phyloP scores from a whole-genome alignment of 1,140 invertebrate genomes.

The Metaphire vulgaris region DNA sequence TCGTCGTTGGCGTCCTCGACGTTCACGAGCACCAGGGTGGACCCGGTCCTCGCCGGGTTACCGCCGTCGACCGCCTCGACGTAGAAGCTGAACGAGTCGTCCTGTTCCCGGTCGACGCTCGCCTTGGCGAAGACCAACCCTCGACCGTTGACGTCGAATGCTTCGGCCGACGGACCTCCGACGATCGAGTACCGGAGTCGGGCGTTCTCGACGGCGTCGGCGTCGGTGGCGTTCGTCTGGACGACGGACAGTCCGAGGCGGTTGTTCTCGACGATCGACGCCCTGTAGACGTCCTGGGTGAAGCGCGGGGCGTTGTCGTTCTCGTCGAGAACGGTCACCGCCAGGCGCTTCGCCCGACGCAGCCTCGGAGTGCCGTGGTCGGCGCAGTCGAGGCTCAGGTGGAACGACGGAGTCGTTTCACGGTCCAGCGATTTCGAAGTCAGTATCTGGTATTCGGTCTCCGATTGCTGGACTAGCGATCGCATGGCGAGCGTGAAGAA shows the following conservation, averaged over 20 bases:
- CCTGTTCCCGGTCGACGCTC: constrained; percentile 74
- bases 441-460: constrained; percentile 33
- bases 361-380: constrained; percentile 35
- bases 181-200: constrained; percentile 68
- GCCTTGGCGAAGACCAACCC: constrained; percentile 77
- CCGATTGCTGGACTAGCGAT: constrained; percentile 21
- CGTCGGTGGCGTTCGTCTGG: constrained; percentile 66
- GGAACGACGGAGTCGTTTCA: constrained; percentile 31
- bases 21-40: constrained; percentile 14
- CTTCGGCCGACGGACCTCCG: constrained; percentile 52
- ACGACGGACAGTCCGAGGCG: constrained; percentile 65
- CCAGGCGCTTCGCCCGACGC: constrained; percentile 30
- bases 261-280: constrained; percentile 34
- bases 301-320: constrained; percentile 39
- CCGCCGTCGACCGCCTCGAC: constrained; percentile 23
- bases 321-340: constrained; percentile 36
- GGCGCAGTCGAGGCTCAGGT: constrained; percentile 29
- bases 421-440: constrained; percentile 35
- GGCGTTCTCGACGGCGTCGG: constrained; percentile 71
- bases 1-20: constrained; percentile 29
- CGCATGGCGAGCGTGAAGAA: background rate
- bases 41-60: background rate
- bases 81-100: constrained; percentile 52
- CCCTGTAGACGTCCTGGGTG: constrained; percentile 33
- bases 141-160: constrained; percentile 3